phyloP scores from a whole-genome alignment of 2,113 vertebrate genomes.

The Rhagologus leucostigma region DNA sequence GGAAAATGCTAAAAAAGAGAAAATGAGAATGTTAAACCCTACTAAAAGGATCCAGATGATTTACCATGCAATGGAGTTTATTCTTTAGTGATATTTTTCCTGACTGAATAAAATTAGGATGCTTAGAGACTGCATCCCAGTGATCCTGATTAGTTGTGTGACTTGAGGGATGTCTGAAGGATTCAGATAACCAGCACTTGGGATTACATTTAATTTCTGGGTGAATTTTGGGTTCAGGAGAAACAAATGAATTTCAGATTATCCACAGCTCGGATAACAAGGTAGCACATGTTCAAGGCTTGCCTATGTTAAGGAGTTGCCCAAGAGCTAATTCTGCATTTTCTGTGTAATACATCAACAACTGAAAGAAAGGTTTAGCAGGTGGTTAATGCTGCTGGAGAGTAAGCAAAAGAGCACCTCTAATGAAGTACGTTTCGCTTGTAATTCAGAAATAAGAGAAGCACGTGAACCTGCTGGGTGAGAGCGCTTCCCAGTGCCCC shows the following conservation, averaged over 20 bases:
- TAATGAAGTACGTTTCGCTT: not conserved
- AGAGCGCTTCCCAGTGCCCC: not conserved
- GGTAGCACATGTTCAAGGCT: not conserved
- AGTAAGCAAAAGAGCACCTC: not conserved
- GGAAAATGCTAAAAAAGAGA: not conserved
- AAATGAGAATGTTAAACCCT: not conserved
- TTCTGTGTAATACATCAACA: not conserved
- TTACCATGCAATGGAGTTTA: not conserved
- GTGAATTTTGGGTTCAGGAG: not conserved
- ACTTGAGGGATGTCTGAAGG: constrained; percentile 25
- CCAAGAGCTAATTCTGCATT: not conserved
- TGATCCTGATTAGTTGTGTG: not conserved
- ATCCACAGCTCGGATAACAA: not conserved
- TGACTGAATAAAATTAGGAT: constrained; percentile 5
- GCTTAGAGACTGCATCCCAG: not conserved
- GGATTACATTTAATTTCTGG: constrained; percentile 8
- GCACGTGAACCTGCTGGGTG: not conserved
- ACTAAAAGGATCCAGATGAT: not conserved
- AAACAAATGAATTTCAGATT: not conserved
- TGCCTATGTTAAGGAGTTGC: not conserved
- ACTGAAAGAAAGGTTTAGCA: not conserved
- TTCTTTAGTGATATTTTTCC: not conserved
- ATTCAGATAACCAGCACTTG: constrained; percentile 13
- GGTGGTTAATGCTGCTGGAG: not conserved
- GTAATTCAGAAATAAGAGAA: not conserved